A percentile compares a stretch with the other conserved stretches of the same genome.
These are phyloP conservation scores for Drosophila pullipes DNA, from an alignment of 2,888 invertebrate species.

Conservation along the genomic window DNA sequence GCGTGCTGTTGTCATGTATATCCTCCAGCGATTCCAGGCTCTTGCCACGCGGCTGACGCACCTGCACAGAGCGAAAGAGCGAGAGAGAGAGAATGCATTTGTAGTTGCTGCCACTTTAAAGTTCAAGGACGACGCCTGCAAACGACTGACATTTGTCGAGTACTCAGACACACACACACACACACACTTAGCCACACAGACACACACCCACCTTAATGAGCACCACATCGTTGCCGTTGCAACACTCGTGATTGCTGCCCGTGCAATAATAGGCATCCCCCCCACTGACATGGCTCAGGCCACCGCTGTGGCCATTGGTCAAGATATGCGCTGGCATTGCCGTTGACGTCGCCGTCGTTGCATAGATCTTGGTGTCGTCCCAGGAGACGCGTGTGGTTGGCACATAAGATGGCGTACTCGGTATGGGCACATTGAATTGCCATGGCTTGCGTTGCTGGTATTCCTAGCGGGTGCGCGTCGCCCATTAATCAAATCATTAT, in stretches of 20 bases:
- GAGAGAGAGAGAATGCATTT: constrained; percentile 11
- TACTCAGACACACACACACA: constrained; percentile 25
- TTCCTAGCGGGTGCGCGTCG: constrained; percentile 63
- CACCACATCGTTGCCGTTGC: constrained; percentile 85
- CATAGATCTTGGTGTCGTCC: constrained; percentile 85
- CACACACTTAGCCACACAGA: constrained; percentile 22
- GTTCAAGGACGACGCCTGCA: constrained; percentile 63
- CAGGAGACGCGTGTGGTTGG: constrained; percentile 84
- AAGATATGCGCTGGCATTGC: constrained; percentile 13
- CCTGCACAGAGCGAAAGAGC: constrained; percentile 85
- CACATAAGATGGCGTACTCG: constrained; percentile 83
- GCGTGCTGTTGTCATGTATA: constrained; percentile 88
- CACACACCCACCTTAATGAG: constrained; percentile 84
- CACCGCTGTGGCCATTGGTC: constrained; percentile 39
- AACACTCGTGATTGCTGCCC: constrained; percentile 85
- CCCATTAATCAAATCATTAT: constrained; percentile 34
- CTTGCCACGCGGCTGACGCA: constrained; percentile 93
- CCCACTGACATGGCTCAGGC: constrained; percentile 36
- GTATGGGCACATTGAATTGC: constrained; percentile 83
- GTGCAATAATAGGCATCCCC: constrained; percentile 83
- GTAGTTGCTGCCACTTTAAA: constrained; percentile 46
- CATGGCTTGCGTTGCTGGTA: constrained; percentile 79
- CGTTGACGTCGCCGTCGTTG: constrained; percentile 34
- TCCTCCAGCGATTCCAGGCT: constrained; percentile 94
- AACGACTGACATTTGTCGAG: constrained; percentile 40